A percentile compares a stretch with the other conserved stretches of the same genome.
These are phyloP conservation scores for Tubulanus polymorphus DNA, from an alignment of 2,888 invertebrate species.

Conservation along the genomic window DNA sequence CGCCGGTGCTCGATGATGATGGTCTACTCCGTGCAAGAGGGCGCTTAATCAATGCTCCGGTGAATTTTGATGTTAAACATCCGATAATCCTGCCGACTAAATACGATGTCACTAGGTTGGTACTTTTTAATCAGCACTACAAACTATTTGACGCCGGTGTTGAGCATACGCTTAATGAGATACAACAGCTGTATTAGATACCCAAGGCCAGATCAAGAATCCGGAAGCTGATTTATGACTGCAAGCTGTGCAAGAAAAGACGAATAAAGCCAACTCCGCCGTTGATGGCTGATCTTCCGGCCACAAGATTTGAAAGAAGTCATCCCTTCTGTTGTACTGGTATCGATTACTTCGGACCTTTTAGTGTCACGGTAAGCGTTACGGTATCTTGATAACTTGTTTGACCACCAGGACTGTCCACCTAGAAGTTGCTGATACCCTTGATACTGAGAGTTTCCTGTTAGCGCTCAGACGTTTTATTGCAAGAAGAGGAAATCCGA, in stretches of 20 bases:
- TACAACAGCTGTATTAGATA: neutral
- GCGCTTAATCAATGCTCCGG: neutral
- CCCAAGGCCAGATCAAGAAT: neutral
- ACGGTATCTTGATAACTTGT: slow-evolving; percentile 8
- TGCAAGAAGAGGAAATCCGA: neutral
- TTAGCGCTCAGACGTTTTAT: neutral
- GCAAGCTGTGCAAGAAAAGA: neutral
- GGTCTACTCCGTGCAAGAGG: neutral
- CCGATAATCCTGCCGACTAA: slow-evolving; percentile 7
- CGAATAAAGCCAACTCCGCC: neutral
- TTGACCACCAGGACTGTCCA: slow-evolving; percentile 4
- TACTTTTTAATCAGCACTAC: slow-evolving; percentile 2
- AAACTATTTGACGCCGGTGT: neutral
- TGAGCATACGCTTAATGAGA: neutral
- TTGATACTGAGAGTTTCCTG: slow-evolving; percentile 6
- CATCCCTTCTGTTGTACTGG: neutral
- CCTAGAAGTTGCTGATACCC: slow-evolving; percentile 2
- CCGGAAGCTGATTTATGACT: neutral
- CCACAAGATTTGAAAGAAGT: neutral
- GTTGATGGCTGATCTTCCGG: slow-evolving; percentile 7
- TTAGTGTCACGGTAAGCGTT: slow-evolving; percentile 5
- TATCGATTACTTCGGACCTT: slow-evolving; percentile 8
- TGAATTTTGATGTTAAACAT: slow-evolving; percentile 3
- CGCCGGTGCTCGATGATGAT: neutral
- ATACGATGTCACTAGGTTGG: neutral